A percentile compares a stretch with the other conserved stretches of the same genome.
Conservation (phyloP, 2,888 invertebrate species). For the Petrolisthes manimaculis region DNA sequence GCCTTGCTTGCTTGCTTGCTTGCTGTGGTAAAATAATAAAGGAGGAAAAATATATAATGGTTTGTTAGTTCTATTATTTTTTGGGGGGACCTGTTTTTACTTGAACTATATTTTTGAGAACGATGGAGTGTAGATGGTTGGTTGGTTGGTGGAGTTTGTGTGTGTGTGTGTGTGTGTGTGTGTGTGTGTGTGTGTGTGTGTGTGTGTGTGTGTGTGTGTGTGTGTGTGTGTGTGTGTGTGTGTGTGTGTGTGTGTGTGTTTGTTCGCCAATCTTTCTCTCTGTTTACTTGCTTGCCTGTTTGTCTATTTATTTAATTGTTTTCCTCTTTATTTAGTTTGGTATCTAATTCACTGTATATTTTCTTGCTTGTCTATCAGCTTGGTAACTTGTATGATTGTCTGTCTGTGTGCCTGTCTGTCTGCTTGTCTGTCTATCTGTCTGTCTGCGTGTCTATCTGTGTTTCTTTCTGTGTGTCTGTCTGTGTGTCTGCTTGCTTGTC, state of each 20-base stretch:
- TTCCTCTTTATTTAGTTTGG: neutral
- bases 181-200: no score
- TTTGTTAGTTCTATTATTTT: no score
- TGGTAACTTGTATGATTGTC: neutral
- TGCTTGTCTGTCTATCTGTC: neutral
- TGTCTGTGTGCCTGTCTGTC: neutral
- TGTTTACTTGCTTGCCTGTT: no score
- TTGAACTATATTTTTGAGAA: no score
- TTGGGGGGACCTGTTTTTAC: no score
- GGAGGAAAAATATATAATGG: no score
- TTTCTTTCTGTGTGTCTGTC: neutral
- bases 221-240: neutral
- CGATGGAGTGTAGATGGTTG: no score
- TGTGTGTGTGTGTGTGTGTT: no score
- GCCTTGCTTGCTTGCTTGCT: neutral
- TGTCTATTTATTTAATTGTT: neutral
- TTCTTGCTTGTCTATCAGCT: neutral
- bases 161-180: no score
- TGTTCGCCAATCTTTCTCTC: no score
- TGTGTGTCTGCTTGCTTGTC: neutral
- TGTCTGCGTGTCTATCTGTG: neutral
- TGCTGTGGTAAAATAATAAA: no score
- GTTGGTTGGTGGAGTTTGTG: no score
- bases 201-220: neutral
- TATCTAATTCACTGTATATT: neutral